Percentiles rank a stretch among this genome's conserved stretches.
phyloP scores from a whole-genome alignment of 2,113 vertebrate species.

The Sorex fumeus region DNA sequence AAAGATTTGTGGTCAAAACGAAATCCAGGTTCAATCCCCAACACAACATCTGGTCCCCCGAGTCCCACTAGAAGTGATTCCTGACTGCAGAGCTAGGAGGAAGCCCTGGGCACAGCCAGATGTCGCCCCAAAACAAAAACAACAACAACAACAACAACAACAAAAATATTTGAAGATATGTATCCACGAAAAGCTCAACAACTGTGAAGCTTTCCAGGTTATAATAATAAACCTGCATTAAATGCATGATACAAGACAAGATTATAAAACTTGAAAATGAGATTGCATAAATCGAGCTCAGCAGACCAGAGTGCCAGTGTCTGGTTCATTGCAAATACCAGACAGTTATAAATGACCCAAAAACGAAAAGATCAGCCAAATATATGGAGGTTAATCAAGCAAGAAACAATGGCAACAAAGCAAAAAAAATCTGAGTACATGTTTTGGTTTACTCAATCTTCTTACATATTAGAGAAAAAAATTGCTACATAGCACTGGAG shows the following conservation, averaged over 20 bases:
- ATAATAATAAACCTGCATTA: conserved; percentile 35
- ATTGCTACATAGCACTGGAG: no score
- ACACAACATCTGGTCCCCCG: no score
- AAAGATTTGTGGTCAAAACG: no score
- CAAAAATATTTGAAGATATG: not conserved
- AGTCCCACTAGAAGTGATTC: no score
- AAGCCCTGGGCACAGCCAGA: no score
- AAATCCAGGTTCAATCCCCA: no score
- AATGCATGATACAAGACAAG: not conserved
- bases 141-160: no score
- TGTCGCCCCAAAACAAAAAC: no score
- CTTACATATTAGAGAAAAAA: no score
- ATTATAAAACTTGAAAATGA: not conserved
- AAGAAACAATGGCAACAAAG: conserved; percentile 33
- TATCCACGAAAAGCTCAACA: not conserved
- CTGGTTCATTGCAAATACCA: not conserved
- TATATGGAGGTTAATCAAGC: not conserved
- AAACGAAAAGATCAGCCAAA: not conserved
- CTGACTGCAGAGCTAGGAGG: no score
- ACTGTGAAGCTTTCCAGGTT: not conserved
- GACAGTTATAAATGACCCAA: not conserved
- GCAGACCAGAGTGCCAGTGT: not conserved
- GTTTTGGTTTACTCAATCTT: no score
- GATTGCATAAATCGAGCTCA: conserved; percentile 6
- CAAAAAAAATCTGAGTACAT: not conserved